These are phyloP conservation scores for Porites evermanni DNA, from an alignment of 92 coral and sea anemone species.

Conservation along the genomic window DNA sequence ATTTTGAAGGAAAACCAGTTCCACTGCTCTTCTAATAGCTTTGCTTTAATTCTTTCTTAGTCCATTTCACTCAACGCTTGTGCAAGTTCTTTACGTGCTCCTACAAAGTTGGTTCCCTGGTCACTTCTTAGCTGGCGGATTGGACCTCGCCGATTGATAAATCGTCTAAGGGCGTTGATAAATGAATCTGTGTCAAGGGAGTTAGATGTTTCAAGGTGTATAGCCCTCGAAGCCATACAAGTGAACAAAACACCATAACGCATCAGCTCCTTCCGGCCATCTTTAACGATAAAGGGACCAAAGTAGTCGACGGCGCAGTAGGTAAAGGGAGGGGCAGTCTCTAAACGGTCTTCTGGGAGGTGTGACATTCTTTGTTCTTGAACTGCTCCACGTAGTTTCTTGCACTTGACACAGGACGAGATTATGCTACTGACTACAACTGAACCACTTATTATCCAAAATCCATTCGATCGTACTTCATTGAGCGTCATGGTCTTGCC, in stretches of 20 bases:
- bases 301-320: constrained; percentile 64
- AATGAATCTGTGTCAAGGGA: no score
- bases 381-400: constrained; percentile 14
- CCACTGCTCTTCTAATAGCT: constrained; percentile 12
- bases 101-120: constrained; percentile 9
- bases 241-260: constrained; percentile 45
- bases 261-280: constrained; percentile 44
- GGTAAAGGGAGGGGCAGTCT: constrained; percentile 53
- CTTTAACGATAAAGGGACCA: constrained; percentile 55
- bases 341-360: constrained; percentile 56
- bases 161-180: no score
- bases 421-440: background rate
- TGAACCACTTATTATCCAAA: constrained; percentile 39
- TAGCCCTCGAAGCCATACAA: constrained; percentile 47
- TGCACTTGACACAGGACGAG: constrained; percentile 38
- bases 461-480: constrained; percentile 35
- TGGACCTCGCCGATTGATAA: no score
- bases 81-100: constrained; percentile 36
- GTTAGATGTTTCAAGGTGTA: constrained; percentile 49
- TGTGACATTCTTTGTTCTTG: constrained; percentile 58
- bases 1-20: constrained; percentile 34
- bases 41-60: background rate
- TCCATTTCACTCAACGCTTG: background rate
- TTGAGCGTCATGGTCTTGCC: constrained; percentile 45
- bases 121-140: no score